Base-by-base conservation (phyloP, 2,888 invertebrate genomes). In the Lacanobia wlatinum region DNA sequence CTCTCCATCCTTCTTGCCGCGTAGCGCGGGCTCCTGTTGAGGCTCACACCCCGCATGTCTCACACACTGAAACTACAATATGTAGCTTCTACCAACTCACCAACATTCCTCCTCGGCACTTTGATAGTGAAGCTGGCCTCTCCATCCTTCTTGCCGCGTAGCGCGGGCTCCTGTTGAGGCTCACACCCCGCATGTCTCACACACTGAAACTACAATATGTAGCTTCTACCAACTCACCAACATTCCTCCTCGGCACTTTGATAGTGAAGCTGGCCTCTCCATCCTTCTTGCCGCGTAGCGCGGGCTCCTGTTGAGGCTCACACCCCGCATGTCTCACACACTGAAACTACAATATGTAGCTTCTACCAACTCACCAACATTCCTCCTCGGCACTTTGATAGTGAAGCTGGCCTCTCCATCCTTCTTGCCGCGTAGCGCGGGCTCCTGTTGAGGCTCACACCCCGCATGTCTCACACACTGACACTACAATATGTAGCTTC, bases 41-140 rank as follows among this genome's bases (percentile, higher is more conserved):
- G 99, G 99, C 90, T 99, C 99, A 67, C 98, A 98, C n/a, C n/a
- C n/a, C n/a, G n/a, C n/a, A n/a, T n/a, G n/a, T n/a, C n/a, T n/a
- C n/a, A n/a, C n/a, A n/a, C n/a, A n/a, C n/a, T n/a, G n/a, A n/a
- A n/a, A 28, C 28, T 28, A 28, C 40, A 10, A 12, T 10, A 10
- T 40, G 40, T 12, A 10, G 1, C 10, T 40, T 3, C 43, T 14
- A 43, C 14, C 18, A 34, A 63, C 94, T 96, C 82, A 97, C 99
- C 99, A 55, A 99, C 99, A 92, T 99, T 99, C 85, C 99, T 95
- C 73, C 99, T 96, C 0, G 99, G 99, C 72, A 99, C 98, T n/a
- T n/a, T 98, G 89, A 99, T 98, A 83, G 98, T 98, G 95, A 98
- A 99, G 63, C 98, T 98, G 87, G 98, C 98, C 87, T 99, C 99